These are phyloP conservation scores for Dicerorhinus sumatrensis DNA, from an alignment of 2,113 vertebrate genomes.

Conservation along the genomic window DNA sequence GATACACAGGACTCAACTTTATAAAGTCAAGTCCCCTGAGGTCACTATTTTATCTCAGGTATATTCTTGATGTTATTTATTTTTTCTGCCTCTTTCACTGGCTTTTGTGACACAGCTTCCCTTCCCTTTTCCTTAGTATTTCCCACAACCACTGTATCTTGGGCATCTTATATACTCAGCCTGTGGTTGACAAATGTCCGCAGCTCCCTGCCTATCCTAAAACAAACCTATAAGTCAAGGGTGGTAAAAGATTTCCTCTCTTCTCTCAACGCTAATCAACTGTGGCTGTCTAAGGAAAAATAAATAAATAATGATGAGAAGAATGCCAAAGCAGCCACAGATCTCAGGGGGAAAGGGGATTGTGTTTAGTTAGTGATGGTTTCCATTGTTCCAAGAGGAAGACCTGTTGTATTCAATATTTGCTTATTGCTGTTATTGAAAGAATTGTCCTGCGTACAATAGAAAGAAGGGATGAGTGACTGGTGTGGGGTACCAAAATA, in stretches of 20 bases:
- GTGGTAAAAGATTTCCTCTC: not conserved
- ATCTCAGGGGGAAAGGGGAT: not conserved
- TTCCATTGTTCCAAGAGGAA: not conserved
- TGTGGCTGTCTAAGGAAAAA: not conserved
- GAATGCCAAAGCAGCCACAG: not conserved
- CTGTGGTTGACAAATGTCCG: not conserved
- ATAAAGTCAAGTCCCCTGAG: not conserved
- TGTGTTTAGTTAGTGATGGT: not conserved
- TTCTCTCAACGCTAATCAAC: not conserved
- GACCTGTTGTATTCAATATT: not conserved
- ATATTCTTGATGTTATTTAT: not conserved
- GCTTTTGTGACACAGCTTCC: not conserved
- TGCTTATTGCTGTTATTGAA: not conserved
- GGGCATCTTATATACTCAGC: not conserved
- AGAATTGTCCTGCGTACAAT: not conserved
- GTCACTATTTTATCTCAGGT: not conserved
- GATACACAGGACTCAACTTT: not conserved
- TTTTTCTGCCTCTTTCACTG: not conserved
- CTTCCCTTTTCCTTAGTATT: not conserved
- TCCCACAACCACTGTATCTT: not conserved
- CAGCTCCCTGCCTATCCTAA: not conserved
- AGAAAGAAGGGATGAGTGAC: not conserved
- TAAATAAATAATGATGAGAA: not conserved
- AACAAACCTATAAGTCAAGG: not conserved
- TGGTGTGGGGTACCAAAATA: not conserved